phyloP scores from a whole-genome alignment of 2,888 invertebrate genomes.

The Alentia gelatinosa region DNA sequence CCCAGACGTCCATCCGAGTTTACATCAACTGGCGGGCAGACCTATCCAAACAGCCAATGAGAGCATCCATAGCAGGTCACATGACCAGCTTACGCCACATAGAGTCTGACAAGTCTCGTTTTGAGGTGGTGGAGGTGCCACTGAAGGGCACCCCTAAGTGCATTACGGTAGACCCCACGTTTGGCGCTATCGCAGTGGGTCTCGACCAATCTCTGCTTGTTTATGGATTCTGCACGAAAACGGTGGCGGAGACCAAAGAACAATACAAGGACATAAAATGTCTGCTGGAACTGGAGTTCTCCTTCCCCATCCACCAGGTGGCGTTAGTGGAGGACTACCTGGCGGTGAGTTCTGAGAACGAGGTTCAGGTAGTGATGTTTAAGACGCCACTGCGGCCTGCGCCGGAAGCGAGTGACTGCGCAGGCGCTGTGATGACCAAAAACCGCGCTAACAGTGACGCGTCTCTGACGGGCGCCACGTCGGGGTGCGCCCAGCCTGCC shows the following conservation, averaged over 20 bases:
- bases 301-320: slow-evolving; percentile 84
- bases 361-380: slow-evolving; percentile 84
- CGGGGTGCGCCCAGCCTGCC: neutral
- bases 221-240: slow-evolving; percentile 80
- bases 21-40: slow-evolving; percentile 88
- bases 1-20: slow-evolving; percentile 83
- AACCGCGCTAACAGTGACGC: neutral
- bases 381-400: neutral
- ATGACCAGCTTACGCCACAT: slow-evolving; percentile 55
- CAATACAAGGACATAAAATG: slow-evolving; percentile 40
- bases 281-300: slow-evolving; percentile 85
- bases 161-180: slow-evolving; percentile 74
- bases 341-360: slow-evolving; percentile 84
- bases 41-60: slow-evolving; percentile 81
- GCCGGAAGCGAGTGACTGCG: neutral
- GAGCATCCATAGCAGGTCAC: slow-evolving; percentile 87
- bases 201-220: slow-evolving; percentile 82
- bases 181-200: slow-evolving; percentile 81
- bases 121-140: slow-evolving; percentile 88
- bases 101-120: neutral
- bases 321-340: slow-evolving; percentile 87
- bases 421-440: neutral
- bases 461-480: neutral
- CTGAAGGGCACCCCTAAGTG: slow-evolving; percentile 83
- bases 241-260: slow-evolving; percentile 29